Base-by-base conservation (phyloP, 92 coral and sea anemone species). In the Porites lobata region DNA sequence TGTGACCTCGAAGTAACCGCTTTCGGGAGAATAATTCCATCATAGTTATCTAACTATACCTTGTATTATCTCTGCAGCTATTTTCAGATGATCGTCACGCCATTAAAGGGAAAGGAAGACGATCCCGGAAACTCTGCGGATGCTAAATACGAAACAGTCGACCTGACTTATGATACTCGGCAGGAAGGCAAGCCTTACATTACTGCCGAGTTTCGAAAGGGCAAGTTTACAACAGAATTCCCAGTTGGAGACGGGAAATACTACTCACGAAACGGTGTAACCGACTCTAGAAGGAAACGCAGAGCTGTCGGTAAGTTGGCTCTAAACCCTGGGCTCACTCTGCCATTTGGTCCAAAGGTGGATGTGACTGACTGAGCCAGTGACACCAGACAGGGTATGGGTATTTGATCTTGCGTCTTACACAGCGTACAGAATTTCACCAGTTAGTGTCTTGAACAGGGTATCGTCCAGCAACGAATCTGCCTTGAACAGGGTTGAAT, bases 171-270 rank as follows among this genome's bases (percentile, higher is more conserved):
- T 68, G 67, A 88, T 0, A 13, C 73, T 72, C 59, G 19, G 56
- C 63, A 24, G 53, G 68, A 51, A 53, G 89, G 89, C 14, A 80
- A 91, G 64, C 94, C 94, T 19, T 91, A 91, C 69, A 83, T 91
- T n/a, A 88, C 94, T 7, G 89, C 89, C 24, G 92, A 83, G 66
- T 91, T 91, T 84, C n/a, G 19, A 12, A 54, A 73, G 0, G 17
- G 38, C 6, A 52, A 24, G 38, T 58, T 67, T 13, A 65, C 43
- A 26, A 29, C 47, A 78, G 29, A 9, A 7, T 83, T 87, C 74
- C 51, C 76, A 51, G 65, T 91, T 73, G 91, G 94, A 62, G 82
- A 75, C 32, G 87, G 87, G 26, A 65, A 77, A 59, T 59, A 64
- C 50, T 85, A 85, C 69, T 76, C 82, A 8, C 21, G 77, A 72